Evolutionary conservation across 2,888 invertebrate species (phyloP).

Genomic region (Tenthredo amoena): DNA sequence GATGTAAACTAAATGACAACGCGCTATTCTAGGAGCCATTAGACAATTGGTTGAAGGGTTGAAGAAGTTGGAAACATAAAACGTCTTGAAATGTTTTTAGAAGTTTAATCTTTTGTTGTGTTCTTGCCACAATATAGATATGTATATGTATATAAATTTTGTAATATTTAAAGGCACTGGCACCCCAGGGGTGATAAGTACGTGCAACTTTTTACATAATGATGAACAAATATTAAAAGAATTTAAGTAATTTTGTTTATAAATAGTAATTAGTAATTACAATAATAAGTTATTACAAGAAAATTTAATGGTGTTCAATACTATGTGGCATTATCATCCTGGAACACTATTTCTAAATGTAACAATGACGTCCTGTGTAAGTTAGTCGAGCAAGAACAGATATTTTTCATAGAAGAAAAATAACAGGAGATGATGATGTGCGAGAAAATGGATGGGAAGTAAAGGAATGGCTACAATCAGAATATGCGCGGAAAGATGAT

Average conservation of each 20-base stretch:
- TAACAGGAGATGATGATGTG: not conserved
- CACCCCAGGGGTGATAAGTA: not conserved
- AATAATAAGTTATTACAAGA: constrained; percentile 38
- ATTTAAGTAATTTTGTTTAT: constrained; percentile 42
- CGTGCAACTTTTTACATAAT: constrained; percentile 33
- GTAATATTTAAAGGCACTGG: constrained; percentile 38
- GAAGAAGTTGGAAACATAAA: not conserved
- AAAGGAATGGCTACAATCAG: constrained; percentile 54
- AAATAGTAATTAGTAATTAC: constrained; percentile 45
- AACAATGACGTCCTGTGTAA: constrained; percentile 67
- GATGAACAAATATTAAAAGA: constrained; percentile 35
- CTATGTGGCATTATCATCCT: constrained; percentile 38
- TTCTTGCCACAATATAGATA: constrained; percentile 46
- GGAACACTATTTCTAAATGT: constrained; percentile 64
- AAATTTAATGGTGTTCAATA: constrained; percentile 32
- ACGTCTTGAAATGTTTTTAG: constrained; percentile 68
- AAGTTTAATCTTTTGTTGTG: constrained; percentile 38
- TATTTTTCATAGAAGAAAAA: constrained; percentile 46
- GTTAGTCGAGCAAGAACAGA: constrained; percentile 60
- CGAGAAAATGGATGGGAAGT: not conserved
- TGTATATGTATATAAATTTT: constrained; percentile 48
- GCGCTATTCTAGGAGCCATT: constrained; percentile 51
- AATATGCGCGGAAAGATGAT: constrained; percentile 51
- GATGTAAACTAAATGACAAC: constrained; percentile 36
- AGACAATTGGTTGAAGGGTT: constrained; percentile 3